These are phyloP conservation scores for Lomographa bimaculata DNA, from an alignment of 2,888 invertebrate genomes.

Conservation along the genomic window DNA sequence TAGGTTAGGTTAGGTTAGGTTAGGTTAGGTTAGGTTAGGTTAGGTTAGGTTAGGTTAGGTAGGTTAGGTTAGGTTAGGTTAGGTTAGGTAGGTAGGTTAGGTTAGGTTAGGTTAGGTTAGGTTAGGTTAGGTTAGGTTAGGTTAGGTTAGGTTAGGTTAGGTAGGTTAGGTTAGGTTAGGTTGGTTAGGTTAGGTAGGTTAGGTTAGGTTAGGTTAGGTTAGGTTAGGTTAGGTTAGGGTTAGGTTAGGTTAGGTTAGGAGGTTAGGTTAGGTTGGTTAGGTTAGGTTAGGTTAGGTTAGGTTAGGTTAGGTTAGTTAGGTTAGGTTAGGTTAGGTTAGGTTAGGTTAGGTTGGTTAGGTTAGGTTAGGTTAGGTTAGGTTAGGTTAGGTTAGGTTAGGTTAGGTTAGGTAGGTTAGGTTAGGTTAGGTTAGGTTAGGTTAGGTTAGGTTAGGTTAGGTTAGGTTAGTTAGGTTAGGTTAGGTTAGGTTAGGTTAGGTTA, in stretches of 20 bases:
- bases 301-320: slow-evolving; percentile 22
- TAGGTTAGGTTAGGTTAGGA: too few species aligned
- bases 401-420: too few species aligned
- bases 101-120: slow-evolving; percentile 16
- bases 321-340: slow-evolving; percentile 29
- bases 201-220: slow-evolving; percentile 18
- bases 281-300: slow-evolving; percentile 23
- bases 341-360: too few species aligned
- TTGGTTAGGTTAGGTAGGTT: too few species aligned
- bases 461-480: slow-evolving; percentile 28
- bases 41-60: slow-evolving; percentile 18
- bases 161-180: too few species aligned
- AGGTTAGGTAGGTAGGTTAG: too few species aligned
- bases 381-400: slow-evolving; percentile 29
- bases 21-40: slow-evolving; percentile 15
- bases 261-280: too few species aligned
- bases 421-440: slow-evolving; percentile 20
- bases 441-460: slow-evolving; percentile 26
- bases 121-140: slow-evolving; percentile 15
- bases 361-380: slow-evolving; percentile 22
- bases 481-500: slow-evolving; percentile 25
- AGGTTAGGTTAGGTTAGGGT: slow-evolving; percentile 23
- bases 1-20: slow-evolving; percentile 20
- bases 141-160: slow-evolving; percentile 21
- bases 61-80: too few species aligned